Percentiles rank a stretch among this genome's conserved stretches.
Evolutionary conservation across 2,113 vertebrate species (phyloP).

Genomic region (Pseudonaja textilis): DNA sequence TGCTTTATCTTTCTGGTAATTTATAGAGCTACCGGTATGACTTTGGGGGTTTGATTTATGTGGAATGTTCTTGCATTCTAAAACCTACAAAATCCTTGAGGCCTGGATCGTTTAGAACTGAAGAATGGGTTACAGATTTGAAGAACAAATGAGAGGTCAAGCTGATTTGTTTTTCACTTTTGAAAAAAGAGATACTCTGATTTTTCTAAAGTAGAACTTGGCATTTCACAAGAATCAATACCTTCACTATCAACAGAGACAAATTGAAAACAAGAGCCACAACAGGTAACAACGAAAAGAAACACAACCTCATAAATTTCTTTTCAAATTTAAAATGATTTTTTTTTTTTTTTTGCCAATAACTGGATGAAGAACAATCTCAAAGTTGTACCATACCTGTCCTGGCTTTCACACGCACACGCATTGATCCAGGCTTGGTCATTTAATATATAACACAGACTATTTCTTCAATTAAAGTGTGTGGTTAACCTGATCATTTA

Average conservation of each 20-base stretch:
- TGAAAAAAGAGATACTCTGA: not conserved
- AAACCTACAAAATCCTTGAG: not conserved
- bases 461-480: slow-evolving; percentile 33
- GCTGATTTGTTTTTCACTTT: not conserved
- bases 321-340: not conserved
- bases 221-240: not conserved
- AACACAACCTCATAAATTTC: not conserved
- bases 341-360: not conserved
- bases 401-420: not conserved
- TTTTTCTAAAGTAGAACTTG: not conserved
- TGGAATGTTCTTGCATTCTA: not conserved
- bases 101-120: not conserved
- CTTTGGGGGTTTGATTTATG: not conserved
- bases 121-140: not conserved
- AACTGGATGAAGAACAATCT: slow-evolving; percentile 39
- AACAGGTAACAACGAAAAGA: not conserved
- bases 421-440: not conserved
- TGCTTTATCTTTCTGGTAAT: not conserved
- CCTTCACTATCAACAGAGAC: not conserved
- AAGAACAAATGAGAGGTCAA: not conserved
- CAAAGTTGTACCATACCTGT: not conserved
- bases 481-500: slow-evolving; percentile 18
- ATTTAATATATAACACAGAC: not conserved
- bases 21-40: not conserved
- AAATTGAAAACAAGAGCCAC: not conserved